Percentiles rank a stretch among this genome's conserved stretches.
These are phyloP conservation scores for Protobothrops flavoviridis DNA, from an alignment of 2,113 vertebrate genomes.

Conservation along the genomic window DNA sequence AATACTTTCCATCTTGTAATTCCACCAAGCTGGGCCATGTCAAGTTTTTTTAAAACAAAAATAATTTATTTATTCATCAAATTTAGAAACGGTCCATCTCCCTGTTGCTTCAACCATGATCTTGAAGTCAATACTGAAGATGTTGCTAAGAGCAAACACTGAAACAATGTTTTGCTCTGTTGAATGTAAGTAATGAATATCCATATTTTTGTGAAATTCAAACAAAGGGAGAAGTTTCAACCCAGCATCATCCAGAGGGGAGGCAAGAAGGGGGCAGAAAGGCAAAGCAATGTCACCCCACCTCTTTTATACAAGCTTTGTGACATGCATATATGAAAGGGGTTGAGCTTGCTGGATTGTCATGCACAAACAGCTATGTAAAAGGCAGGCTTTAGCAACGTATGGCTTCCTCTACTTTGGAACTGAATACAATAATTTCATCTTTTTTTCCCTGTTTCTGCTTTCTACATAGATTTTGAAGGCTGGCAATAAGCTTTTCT, in stretches of 20 bases:
- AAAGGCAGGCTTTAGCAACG: conserved; percentile 58
- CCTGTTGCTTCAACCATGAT: conserved; percentile 20
- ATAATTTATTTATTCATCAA: not conserved
- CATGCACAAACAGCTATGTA: conserved; percentile 57
- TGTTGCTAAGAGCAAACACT: conserved; percentile 50
- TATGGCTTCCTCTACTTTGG: conserved; percentile 53
- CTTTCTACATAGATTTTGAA: conserved; percentile 72
- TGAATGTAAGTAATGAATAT: conserved; percentile 62
- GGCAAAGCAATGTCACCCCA: not conserved
- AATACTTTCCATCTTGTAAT: conserved; percentile 19
- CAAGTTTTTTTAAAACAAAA: not conserved
- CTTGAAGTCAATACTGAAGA: conserved; percentile 44
- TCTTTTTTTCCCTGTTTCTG: conserved; percentile 67
- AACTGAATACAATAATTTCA: conserved; percentile 61
- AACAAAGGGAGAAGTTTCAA: conserved; percentile 58
- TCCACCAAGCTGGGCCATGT: conserved; percentile 11
- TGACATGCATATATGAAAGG: not conserved
- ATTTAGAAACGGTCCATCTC: not conserved
- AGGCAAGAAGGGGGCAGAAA: not conserved
- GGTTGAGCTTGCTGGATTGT: not conserved
- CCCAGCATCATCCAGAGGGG: not conserved
- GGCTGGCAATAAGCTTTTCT: conserved; percentile 71
- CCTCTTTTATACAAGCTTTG: not conserved
- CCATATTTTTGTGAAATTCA: conserved; percentile 65
- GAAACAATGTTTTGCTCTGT: conserved; percentile 64